Evolutionary conservation across 2,113 vertebrate genomes (phyloP).

Genomic region (Callipepla californica): DNA sequence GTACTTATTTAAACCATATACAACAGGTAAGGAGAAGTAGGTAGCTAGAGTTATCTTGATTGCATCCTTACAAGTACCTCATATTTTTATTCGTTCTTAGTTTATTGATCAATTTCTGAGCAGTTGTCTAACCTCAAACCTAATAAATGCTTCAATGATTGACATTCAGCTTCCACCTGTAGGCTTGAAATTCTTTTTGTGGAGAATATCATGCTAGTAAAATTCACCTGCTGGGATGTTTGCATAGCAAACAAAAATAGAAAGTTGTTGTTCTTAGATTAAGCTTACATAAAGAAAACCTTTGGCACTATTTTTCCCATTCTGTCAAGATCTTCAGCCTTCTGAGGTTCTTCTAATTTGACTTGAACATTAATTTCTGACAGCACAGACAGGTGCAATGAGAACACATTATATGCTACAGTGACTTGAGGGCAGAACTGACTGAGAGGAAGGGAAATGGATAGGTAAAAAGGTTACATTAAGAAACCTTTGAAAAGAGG

Average conservation of each 20-base stretch:
- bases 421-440: neutral
- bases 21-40: neutral
- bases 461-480: neutral
- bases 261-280: neutral
- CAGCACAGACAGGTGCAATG: neutral
- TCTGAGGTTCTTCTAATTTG: neutral
- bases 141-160: neutral
- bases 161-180: neutral
- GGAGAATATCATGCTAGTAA: neutral
- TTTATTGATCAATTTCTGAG: neutral
- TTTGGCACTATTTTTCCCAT: constrained; percentile 17
- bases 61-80: neutral
- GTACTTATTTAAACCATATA: neutral
- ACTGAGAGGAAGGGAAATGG: neutral
- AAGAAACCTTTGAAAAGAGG: neutral
- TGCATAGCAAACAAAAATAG: neutral
- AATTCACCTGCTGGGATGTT: constrained; percentile 24
- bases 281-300: neutral
- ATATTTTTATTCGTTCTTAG: neutral
- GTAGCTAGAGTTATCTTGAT: neutral
- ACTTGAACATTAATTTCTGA: neutral
- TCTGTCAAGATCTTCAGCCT: neutral
- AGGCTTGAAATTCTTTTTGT: constrained; percentile 10
- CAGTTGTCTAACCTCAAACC: neutral
- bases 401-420: neutral